Evolutionary conservation across 2,113 vertebrate genomes (phyloP), one percentile per base, ranked within the genome.

Genomic region (Rhinolophus sinicus): DNA sequence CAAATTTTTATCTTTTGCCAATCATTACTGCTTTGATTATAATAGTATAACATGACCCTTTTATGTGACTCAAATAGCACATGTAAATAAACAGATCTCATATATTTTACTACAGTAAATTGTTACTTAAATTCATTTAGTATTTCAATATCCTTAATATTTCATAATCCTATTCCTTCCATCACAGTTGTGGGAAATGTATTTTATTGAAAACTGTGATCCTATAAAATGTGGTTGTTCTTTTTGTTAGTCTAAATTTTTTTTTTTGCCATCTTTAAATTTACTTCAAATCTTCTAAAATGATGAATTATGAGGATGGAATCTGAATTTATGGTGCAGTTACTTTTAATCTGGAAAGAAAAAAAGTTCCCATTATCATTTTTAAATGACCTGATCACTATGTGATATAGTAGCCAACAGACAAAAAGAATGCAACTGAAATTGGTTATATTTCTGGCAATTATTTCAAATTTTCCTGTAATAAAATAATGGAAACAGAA

Each of bases 271-370:
- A 77, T 40, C 6, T 82, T 69, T 82, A 85, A 94, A 70, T 33
- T 33, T 70, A 78, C n/a, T 62, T 38, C 40, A 77, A 44, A 26
- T 87, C 56, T 67, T 84, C 30, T 44, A 50, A 77, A 92, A 72
- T 75, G 69, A 72, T 73, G n/a, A 69, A 81, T 78, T 52, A 22
- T 18, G 52, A 84, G 7, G 60, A 54, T 62, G 10, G 26, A 92
- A 88, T 88, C 35, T 82, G 50, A 72, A 85, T 77, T 95, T 94
- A 60, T 89, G 30, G 16, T 35, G 11, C 8, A 89, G 26, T 40
- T 88, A 70, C 44, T 89, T 81, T 60, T 69, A 96, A 89, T 76
- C 33, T 89, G 24, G 33, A 92, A 65, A 73, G 35, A 83, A 93
- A 65, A n/a, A 82, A 91, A 70, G 73, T 91, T 2, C n/a, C 58